Evolutionary conservation across 1,140 invertebrate species (phyloP), one percentile per base, ranked within the genome.

Genomic region (Colletes latitarsis): DNA sequence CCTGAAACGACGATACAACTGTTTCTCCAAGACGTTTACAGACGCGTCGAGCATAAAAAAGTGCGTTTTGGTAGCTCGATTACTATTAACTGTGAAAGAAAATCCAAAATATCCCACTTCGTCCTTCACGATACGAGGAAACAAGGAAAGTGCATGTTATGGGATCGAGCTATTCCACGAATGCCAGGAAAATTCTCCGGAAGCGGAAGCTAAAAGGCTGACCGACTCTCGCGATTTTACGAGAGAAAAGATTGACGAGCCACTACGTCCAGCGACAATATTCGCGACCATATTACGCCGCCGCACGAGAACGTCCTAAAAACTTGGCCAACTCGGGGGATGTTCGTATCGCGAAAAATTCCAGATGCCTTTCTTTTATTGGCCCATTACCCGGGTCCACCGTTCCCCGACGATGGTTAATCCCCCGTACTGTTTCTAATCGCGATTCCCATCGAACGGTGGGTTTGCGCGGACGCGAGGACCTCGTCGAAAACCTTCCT

Each of bases 401-500:
- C 6, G 60, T 53, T 64, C 6, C 58, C 8, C 49, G 30, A 6
- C 19, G 4, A 30, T n/a, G 17, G 0, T 60, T 53, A 53, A 74
- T 69, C 63, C 62, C 15, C 62, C 15, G 55, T 19, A 62, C 30
- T n/a, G 43, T 60, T 69, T 2, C 70, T 77, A 79, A 79, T 66
- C 69, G 49, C 69, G 77, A 79, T 64, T 30, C 46, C 19, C 46
- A 49, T 73, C 49, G 58, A 70, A 4, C 6, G 4, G 15, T 8
- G 43, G 43, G 21, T 17, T 3, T 5, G 0, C 6, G 19, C 69
- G 1, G 41, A 30, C 57, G 67, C 49, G 52, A 55, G 60, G 46
- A 63, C 70, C 46, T 60, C 69, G 57, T 17, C 55, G 63, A 67
- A 70, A 79, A 68, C 52, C 79, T 74, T 55, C 68, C 68, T 72